Conservation (phyloP, 2,113 vertebrate genomes). For the Mustelus asterias region DNA sequence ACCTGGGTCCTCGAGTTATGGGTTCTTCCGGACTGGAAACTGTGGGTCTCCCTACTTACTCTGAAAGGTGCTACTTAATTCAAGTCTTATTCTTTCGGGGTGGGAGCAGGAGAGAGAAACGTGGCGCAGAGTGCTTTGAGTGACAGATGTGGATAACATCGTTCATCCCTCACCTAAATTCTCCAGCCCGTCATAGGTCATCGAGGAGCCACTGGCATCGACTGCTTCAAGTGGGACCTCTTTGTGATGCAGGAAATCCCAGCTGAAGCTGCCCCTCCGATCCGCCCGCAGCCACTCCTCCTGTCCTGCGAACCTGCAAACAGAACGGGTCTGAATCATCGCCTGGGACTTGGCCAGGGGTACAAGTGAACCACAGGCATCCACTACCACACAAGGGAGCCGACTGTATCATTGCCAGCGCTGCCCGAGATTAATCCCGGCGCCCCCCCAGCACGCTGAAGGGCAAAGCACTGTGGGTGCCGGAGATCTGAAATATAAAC, state of each 20-base stretch:
- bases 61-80: background rate
- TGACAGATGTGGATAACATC: background rate
- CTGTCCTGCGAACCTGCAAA: constrained; percentile 62
- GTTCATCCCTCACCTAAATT: constrained; percentile 60
- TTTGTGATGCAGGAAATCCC: constrained; percentile 49
- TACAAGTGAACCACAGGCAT: background rate
- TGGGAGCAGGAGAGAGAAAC: background rate
- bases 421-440: background rate
- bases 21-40: too few relatives aligned
- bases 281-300: constrained; percentile 56
- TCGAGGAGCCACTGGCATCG: constrained; percentile 59
- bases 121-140: background rate
- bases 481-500: background rate
- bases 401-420: background rate
- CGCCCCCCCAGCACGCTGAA: background rate
- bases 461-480: background rate
- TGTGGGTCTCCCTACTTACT: too few relatives aligned
- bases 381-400: background rate
- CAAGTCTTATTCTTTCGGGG: background rate
- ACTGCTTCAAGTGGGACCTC: constrained; percentile 57
- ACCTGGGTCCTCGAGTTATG: too few relatives aligned
- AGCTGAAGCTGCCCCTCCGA: constrained; percentile 44
- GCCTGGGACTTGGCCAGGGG: background rate
- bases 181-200: constrained; percentile 64
- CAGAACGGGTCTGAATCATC: background rate